Evolutionary conservation across 1,140 invertebrate genomes (phyloP), one percentile per base, ranked within the genome.

Genomic region (Drosophila carrolli): DNA sequence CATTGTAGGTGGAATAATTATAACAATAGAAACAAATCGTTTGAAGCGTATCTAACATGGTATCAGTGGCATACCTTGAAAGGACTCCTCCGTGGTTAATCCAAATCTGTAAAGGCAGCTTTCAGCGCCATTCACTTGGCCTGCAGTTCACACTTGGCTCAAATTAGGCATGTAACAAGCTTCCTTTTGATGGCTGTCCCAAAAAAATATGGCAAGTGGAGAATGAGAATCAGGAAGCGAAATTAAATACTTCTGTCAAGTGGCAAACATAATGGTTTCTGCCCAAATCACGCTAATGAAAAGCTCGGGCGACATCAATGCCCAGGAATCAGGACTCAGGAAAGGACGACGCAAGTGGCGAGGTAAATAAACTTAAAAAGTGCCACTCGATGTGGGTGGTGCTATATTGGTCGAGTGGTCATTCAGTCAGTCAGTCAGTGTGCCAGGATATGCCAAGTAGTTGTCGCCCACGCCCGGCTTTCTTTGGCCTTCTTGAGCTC

Each of bases 311-410:
- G 44, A 65, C 72, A 88, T 81, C 62, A 89, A 88, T 86, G 62
- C 60, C 54, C 76, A 68, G 43, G 47, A 58, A 35, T 58, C 54
- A 38, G 51, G 53, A 57, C 40, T 58, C 50, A 46, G 58, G 78
- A 78, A 88, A 63, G 84, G 73, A 84, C 84, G 13, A n/a, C 27
- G 40, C 38, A 81, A 85, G 80, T 85, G 78, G 74, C 44, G 68
- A 90, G 53, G 85, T 89, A 89, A 89, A 89, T 89, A 89, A 89
- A 89, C 84, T 84, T 85, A 76, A 84, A 90, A 78, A 62, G 74
- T 72, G 74, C 84, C 81, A 89, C 85, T 89, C 65, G 60, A 80
- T 79, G 57, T 35, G 56, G 32, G 50, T 57, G 53, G 7, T 27
- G 46, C 29, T 5, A 43, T 73, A 40, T 41, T 29, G 44, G 35